Percentiles rank a stretch among this genome's conserved stretches.
These are phyloP conservation scores for Falco novaeseelandiae DNA, from an alignment of 2,797 vertebrate genomes.

Conservation along the genomic window DNA sequence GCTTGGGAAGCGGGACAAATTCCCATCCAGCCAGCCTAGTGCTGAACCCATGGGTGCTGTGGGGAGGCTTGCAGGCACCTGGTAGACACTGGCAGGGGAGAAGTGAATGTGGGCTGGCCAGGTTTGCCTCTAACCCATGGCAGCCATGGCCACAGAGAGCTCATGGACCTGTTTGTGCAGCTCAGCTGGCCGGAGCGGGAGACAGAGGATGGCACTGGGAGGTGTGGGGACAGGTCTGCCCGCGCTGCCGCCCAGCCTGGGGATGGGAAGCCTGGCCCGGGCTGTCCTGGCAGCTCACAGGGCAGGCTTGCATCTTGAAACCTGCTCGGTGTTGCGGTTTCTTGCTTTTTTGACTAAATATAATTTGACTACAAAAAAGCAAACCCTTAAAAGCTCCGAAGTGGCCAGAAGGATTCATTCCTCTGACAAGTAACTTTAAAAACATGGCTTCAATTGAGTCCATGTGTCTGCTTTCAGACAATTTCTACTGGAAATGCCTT, in stretches of 20 bases:
- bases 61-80: neutral
- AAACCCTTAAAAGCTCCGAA: conserved; percentile 12
- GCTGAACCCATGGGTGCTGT: neutral
- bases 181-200: neutral
- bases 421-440: conserved; percentile 52
- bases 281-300: neutral
- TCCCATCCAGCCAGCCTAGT: neutral
- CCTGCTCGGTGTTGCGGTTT: fast-evolving
- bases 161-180: neutral
- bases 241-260: neutral
- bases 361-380: neutral
- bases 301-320: neutral
- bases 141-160: fast-evolving
- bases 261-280: neutral
- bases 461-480: conserved; percentile 50
- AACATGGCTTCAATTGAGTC: conserved; percentile 56
- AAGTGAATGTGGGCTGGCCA: neutral
- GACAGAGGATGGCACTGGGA: neutral
- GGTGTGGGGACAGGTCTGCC: neutral
- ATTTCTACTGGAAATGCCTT: conserved; percentile 51
- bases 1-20: neutral
- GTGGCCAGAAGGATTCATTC: conserved; percentile 31
- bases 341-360: neutral
- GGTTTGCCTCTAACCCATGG: neutral
- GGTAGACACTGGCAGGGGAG: neutral